Evolutionary conservation across 37 sponge, comb jelly and placozoan genomes (phyloP).

Genomic region (Bolinopsis microptera): DNA sequence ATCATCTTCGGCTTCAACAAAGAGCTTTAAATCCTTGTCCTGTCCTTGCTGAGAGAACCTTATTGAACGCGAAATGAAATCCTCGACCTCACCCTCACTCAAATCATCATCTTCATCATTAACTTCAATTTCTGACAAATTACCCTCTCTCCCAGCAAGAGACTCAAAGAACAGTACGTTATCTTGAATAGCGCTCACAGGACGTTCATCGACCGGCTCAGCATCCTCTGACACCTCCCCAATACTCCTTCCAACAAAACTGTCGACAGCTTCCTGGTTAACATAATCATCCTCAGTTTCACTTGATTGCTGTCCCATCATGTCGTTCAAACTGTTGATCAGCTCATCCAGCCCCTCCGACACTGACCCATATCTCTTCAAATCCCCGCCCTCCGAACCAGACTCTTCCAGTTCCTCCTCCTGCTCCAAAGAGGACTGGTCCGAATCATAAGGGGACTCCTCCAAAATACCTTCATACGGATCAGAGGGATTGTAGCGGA

Average conservation of each 20-base stretch:
- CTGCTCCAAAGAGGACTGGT: neutral
- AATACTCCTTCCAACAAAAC: neutral
- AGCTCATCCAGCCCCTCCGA: neutral
- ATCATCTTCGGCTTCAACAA: neutral
- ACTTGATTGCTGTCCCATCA: neutral
- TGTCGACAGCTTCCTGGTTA: constrained; percentile 16
- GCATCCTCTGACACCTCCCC: neutral
- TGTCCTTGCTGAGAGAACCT: neutral
- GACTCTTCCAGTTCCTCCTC: neutral
- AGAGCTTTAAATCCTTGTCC: neutral
- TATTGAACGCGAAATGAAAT: neutral
- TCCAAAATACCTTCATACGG: neutral
- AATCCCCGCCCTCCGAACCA: neutral
- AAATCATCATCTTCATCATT: neutral
- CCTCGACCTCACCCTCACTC: neutral
- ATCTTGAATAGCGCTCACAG: neutral
- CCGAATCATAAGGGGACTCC: neutral
- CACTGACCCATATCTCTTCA: neutral
- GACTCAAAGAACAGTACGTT: neutral
- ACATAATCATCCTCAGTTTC: neutral
- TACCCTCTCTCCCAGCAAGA: neutral
- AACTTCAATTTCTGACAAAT: neutral
- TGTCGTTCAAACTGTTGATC: neutral
- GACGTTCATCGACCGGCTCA: neutral
- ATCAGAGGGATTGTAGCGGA: neutral